A percentile compares a stretch with the other conserved stretches of the same genome.
These are phyloP conservation scores for Daboia siamensis DNA, from an alignment of 2,113 vertebrate genomes.

Conservation along the genomic window DNA sequence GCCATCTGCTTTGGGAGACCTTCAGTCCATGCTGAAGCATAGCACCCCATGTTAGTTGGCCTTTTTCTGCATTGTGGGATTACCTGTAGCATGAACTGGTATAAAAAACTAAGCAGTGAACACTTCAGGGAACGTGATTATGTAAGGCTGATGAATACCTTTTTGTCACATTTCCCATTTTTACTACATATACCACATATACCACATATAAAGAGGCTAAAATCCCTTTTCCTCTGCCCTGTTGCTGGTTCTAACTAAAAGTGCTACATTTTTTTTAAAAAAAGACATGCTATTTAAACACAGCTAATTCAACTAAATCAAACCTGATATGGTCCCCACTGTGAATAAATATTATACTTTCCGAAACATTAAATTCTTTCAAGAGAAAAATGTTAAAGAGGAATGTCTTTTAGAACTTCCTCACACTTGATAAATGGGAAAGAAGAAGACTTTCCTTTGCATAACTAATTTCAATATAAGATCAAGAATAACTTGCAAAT, in stretches of 20 bases:
- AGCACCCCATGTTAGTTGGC: neutral
- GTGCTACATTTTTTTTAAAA: neutral
- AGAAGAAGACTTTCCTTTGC: neutral
- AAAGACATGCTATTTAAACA: neutral
- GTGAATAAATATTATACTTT: neutral
- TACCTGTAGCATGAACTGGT: neutral
- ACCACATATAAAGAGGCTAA: neutral
- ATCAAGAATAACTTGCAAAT: neutral
- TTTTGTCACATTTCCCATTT: neutral
- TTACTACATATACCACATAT: neutral
- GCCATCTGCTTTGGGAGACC: neutral
- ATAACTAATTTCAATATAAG: neutral
- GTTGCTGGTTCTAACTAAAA: neutral
- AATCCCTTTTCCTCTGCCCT: neutral
- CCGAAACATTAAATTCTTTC: neutral
- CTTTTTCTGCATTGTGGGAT: neutral
- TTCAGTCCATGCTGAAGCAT: neutral
- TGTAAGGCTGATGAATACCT: neutral
- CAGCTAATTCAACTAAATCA: neutral
- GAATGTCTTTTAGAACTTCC: neutral
- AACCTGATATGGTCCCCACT: neutral
- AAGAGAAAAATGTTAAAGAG: neutral
- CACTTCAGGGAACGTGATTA: neutral
- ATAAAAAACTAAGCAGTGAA: neutral
- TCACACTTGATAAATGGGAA: neutral